A percentile compares a stretch with the other conserved stretches of the same genome.
Evolutionary conservation across 2,888 invertebrate genomes (phyloP).

Genomic region (Rhimphoctona megacephalus): DNA sequence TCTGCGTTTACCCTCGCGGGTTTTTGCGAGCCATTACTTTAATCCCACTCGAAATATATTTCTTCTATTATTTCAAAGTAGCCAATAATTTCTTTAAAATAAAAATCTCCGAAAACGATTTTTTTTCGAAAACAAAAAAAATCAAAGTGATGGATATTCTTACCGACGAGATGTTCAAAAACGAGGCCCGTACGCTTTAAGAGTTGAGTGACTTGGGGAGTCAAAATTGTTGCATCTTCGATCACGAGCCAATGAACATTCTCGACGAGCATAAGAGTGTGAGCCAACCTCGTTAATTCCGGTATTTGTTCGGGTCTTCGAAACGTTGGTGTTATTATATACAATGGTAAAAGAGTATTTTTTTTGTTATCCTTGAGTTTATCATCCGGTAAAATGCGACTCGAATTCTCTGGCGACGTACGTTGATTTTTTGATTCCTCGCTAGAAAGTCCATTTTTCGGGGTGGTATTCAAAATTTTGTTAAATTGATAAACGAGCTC

Average conservation of each 20-base stretch:
- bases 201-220: conserved; percentile 85
- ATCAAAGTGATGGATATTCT: conserved; percentile 73
- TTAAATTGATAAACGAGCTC: conserved; percentile 76
- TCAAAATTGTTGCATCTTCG: conserved; percentile 88
- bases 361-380: not conserved
- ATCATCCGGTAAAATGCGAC: not conserved
- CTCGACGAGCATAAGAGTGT: conserved; percentile 89
- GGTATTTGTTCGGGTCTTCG: conserved; percentile 92
- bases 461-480: conserved; percentile 58
- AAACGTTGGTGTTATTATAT: conserved; percentile 91
- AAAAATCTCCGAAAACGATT: too few relatives aligned
- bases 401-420: conserved; percentile 3
- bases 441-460: conserved; percentile 27
- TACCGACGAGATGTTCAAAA: conserved; percentile 87
- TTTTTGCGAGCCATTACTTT: too few relatives aligned
- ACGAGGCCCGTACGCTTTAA: conserved; percentile 86
- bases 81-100: too few relatives aligned
- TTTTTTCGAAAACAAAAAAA: too few relatives aligned
- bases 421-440: conserved; percentile 17
- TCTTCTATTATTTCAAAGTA: too few relatives aligned
- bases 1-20: too few relatives aligned
- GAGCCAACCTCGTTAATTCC: conserved; percentile 91
- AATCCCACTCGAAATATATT: too few relatives aligned
- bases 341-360: conserved; percentile 84
- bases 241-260: conserved; percentile 91